Conservation (phyloP, 1,140 invertebrate species). For the Drosophila equinoxialis region DNA sequence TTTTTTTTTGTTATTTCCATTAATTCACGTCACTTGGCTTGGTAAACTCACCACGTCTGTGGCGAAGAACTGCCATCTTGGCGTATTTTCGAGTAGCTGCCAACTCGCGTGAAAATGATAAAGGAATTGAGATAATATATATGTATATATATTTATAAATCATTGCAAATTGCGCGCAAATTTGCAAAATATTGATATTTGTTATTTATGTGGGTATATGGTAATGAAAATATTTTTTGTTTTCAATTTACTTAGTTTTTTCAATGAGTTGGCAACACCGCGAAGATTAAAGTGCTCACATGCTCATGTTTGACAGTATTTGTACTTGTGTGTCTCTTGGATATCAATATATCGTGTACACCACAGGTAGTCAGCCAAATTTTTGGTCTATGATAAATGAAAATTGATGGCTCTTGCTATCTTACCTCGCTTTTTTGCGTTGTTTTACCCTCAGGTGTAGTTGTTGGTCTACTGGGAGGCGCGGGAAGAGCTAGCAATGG, state of each 20-base stretch:
- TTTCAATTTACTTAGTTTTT: not conserved
- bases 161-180: conserved; percentile 8
- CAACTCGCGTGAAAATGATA: conserved; percentile 32
- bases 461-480: conserved; percentile 17
- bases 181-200: not conserved
- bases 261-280: not conserved
- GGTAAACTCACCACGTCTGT: conserved; percentile 67
- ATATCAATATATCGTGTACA: conserved; percentile 7
- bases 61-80: conserved; percentile 51
- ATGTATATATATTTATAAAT: not conserved
- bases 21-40: conserved; percentile 73
- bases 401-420: conserved; percentile 35
- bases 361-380: conserved; percentile 23
- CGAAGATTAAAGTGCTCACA: not conserved
- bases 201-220: not conserved
- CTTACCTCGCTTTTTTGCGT: conserved; percentile 58
- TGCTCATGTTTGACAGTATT: not conserved
- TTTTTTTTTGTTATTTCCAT: conserved; percentile 60
- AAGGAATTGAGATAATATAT: conserved; percentile 14
- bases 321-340: not conserved
- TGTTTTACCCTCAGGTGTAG: conserved; percentile 6
- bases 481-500: conserved; percentile 51
- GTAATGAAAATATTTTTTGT: not conserved
- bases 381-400: conserved; percentile 23
- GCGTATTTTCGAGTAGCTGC: conserved; percentile 31